Percentiles rank a stretch among this genome's conserved stretches.
These are phyloP conservation scores for Agonopterix heracliana DNA, from an alignment of 2,888 invertebrate genomes.

Conservation along the genomic window DNA sequence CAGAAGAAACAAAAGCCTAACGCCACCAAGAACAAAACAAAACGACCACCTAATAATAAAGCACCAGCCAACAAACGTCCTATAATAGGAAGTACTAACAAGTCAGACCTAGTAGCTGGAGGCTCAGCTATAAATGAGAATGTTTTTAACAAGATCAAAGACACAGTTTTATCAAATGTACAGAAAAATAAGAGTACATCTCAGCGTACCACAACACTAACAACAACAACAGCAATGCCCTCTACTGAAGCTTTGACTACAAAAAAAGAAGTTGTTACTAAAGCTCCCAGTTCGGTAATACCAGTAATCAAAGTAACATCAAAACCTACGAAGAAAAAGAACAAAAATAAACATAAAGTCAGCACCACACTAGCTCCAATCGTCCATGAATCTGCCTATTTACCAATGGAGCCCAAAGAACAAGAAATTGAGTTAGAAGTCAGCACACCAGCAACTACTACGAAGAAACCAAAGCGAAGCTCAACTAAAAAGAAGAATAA, in stretches of 20 bases:
- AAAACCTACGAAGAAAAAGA: constrained; percentile 57
- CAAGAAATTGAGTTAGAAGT: constrained; percentile 69
- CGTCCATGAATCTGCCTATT: constrained; percentile 51
- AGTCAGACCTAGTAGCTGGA: constrained; percentile 63
- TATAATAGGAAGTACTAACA: constrained; percentile 62
- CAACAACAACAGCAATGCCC: constrained; percentile 26
- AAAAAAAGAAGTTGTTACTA: constrained; percentile 39
- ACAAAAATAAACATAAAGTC: constrained; percentile 51
- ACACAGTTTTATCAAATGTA: constrained; percentile 74
- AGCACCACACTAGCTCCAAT: constrained; percentile 39
- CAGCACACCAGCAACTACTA: constrained; percentile 60
- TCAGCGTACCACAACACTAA: constrained; percentile 32
- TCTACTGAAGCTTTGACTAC: constrained; percentile 40
- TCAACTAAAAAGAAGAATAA: constrained; percentile 73
- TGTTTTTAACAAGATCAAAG: constrained; percentile 77
- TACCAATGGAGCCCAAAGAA: constrained; percentile 67
- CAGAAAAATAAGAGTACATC: constrained; percentile 66
- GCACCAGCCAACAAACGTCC: constrained; percentile 44
- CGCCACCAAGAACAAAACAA: constrained; percentile 48
- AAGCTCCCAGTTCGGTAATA: constrained; percentile 24
- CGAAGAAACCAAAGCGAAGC: constrained; percentile 66
- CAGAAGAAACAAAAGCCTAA: constrained; percentile 51
- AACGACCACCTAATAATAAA: constrained; percentile 53
- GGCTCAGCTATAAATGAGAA: constrained; percentile 70
- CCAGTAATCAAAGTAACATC: constrained; percentile 40